Percentiles rank a stretch among this genome's conserved stretches.
These are phyloP conservation scores for Polypedilum vanderplanki DNA, from an alignment of 1,140 invertebrate species.

Conservation along the genomic window DNA sequence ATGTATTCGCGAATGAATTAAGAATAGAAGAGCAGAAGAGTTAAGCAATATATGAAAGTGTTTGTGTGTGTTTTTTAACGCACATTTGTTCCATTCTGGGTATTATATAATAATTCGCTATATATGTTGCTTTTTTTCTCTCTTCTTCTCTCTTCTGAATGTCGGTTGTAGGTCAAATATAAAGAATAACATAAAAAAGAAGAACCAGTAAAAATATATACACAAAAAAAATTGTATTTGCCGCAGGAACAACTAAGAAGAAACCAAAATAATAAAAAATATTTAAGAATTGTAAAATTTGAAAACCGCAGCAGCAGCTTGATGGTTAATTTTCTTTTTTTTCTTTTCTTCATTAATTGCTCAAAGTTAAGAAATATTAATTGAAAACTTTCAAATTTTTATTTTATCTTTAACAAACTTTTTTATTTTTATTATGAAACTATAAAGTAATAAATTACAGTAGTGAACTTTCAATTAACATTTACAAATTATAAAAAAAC, in stretches of 20 bases:
- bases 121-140: not conserved
- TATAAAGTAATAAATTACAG: no score
- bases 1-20: not conserved
- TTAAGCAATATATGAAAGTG: not conserved
- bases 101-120: constrained; percentile 14
- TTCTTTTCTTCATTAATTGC: not conserved
- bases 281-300: not conserved
- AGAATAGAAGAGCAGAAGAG: not conserved
- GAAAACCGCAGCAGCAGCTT: not conserved
- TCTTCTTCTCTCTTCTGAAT: not conserved
- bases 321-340: not conserved
- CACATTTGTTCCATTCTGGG: not conserved
- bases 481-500: no score
- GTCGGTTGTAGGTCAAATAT: constrained; percentile 28
- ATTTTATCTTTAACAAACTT: no score
- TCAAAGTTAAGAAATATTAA: no score
- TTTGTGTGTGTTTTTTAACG: not conserved
- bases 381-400: no score
- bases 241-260: constrained; percentile 9
- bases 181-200: constrained; percentile 22
- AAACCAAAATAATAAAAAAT: not conserved
- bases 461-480: no score
- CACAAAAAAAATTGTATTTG: not conserved
- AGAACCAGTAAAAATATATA: constrained; percentile 7
- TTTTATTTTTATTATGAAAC: no score